Evolutionary conservation across 1,140 invertebrate genomes (phyloP), one percentile per base, ranked within the genome.

Genomic region (Ceratina calcarata): DNA sequence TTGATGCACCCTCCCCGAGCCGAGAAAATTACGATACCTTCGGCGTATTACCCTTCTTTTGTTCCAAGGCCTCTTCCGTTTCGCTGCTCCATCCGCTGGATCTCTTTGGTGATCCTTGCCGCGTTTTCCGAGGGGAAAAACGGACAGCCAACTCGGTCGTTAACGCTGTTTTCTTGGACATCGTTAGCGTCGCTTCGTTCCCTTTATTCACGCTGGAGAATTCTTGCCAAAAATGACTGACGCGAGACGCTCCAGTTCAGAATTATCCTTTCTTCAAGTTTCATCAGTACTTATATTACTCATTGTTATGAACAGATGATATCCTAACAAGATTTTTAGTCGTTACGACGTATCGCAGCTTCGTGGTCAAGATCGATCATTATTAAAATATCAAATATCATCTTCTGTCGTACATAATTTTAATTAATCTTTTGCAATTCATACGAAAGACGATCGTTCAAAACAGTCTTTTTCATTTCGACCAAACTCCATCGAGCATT

Each of bases 11-110:
- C 18, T 10, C 15, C 8, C 45, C 16, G 0, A 13, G 22, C 7
- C 16, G 55, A 73, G 62, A 78, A 82, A 69, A 55, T 49, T 66
- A 71, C 45, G 18, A 65, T 58, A 66, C 16, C 16, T 45, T 76
- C 20, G 12, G 10, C 20, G n/a, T 24, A 24, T 64, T 22, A 15
- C 13, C 3, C 7, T 13, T 51, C 22, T n/a, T 74, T 51, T 18
- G 16, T 37, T 51, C 12, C 55, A 20, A 15, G 6, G 12, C 27
- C 37, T 15, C 37, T 69, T 22, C 18, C 49, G 6, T 55, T 55
- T 68, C 18, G 45, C 10, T 49, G n/a, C 37, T 45, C 10, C 37
- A 45, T 45, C 37, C 7, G 0, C 16, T 4, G 24, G 60, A 13
- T 55, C 3, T 3, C 22, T 49, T 68, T 53, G 20, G 3, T 24